Conservation (phyloP, 2,797 vertebrate genomes). For the Myotis daubentonii region DNA sequence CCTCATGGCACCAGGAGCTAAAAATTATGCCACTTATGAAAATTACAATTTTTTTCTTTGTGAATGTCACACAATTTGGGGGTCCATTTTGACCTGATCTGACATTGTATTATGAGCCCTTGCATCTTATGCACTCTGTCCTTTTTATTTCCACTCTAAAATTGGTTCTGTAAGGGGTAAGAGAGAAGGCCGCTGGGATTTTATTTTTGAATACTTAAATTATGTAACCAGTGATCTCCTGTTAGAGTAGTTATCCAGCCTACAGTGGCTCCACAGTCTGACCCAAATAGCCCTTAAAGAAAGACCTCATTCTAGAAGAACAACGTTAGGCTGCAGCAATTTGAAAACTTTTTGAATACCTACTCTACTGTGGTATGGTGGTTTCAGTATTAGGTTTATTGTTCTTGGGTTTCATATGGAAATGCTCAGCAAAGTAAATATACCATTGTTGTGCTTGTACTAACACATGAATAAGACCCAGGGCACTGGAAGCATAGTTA, state of each 20-base stretch:
- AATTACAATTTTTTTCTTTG: slow-evolving; percentile 51
- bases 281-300: slow-evolving; percentile 52
- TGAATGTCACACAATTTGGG: slow-evolving; percentile 31
- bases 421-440: not conserved
- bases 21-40: slow-evolving; percentile 59
- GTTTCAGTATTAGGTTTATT: not conserved
- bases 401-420: not conserved
- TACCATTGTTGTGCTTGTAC: not conserved
- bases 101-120: slow-evolving; percentile 35
- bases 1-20: slow-evolving; percentile 39
- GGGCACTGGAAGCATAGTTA: not conserved
- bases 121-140: not conserved
- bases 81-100: slow-evolving; percentile 44
- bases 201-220: slow-evolving; percentile 58
- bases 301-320: not conserved
- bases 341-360: not conserved
- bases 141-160: slow-evolving; percentile 50
- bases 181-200: slow-evolving; percentile 11
- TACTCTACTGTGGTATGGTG: not conserved
- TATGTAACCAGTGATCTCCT: slow-evolving; percentile 51
- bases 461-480: not conserved
- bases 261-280: not conserved
- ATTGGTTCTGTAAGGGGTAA: slow-evolving; percentile 34
- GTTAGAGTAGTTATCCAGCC: not conserved
- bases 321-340: not conserved